These are phyloP conservation scores for Varecia variegata DNA, from an alignment of 2,797 vertebrate species.

Conservation along the genomic window DNA sequence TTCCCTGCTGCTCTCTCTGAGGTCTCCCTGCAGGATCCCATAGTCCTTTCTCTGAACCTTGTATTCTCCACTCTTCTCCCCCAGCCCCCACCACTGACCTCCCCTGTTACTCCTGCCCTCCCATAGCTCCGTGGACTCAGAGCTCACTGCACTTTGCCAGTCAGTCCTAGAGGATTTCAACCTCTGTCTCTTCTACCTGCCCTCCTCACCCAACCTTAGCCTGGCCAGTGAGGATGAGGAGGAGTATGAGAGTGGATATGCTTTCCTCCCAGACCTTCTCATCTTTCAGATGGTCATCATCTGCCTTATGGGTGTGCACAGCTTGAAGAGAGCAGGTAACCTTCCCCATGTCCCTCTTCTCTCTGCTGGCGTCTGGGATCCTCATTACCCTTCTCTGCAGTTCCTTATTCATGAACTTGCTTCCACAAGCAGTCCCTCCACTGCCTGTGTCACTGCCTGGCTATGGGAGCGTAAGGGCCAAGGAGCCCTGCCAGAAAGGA, in stretches of 20 bases:
- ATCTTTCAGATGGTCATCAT: constrained; percentile 96
- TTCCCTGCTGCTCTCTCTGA: neutral
- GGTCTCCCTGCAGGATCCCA: neutral
- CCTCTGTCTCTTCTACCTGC: constrained; percentile 97
- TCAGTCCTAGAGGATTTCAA: constrained; percentile 98
- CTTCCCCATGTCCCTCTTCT: neutral
- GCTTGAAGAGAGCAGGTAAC: constrained; percentile 95
- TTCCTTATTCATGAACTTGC: neutral
- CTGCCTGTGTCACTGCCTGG: neutral
- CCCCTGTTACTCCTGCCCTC: neutral
- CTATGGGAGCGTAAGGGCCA: neutral
- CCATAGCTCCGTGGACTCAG: constrained; percentile 91
- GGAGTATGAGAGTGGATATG: constrained; percentile 90
- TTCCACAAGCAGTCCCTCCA: neutral
- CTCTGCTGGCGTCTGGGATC: neutral
- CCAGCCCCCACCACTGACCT: neutral
- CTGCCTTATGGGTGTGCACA: constrained; percentile 98
- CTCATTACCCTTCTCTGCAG: neutral
- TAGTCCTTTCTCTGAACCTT: neutral
- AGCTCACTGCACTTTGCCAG: constrained; percentile 96
- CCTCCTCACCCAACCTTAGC: constrained; percentile 86
- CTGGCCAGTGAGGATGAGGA: constrained; percentile 93
- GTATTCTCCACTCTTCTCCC: neutral
- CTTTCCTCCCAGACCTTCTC: constrained; percentile 93
- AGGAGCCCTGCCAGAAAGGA: neutral